Conservation (phyloP, 2,113 vertebrate genomes). For the Erythrolamprus reginae region DNA sequence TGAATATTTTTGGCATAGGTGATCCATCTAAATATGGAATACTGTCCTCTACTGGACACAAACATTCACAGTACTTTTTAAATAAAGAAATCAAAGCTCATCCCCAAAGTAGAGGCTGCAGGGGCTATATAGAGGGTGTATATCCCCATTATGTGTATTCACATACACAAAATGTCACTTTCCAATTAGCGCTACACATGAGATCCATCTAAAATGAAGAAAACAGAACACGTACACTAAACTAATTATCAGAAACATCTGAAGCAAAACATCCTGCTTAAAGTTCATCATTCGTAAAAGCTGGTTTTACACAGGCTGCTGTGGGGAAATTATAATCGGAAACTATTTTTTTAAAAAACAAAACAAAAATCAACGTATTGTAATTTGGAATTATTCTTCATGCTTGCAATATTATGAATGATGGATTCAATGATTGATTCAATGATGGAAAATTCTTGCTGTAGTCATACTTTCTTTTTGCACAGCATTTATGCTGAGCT, state of each 20-base stretch:
- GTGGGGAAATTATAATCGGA: constrained; percentile 42
- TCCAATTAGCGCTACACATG: constrained; percentile 42
- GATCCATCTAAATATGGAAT: constrained; percentile 52
- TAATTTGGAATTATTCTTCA: constrained; percentile 1
- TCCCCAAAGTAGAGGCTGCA: constrained; percentile 49
- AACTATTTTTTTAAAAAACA: too few species aligned
- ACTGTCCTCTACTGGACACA: constrained; percentile 37
- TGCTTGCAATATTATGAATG: neutral
- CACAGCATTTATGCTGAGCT: neutral
- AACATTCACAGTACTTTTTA: constrained; percentile 41
- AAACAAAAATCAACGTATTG: constrained; percentile 42
- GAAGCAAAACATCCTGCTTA: constrained; percentile 45
- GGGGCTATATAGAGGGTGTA: constrained; percentile 53
- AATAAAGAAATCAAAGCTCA: constrained; percentile 38
- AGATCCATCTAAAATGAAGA: constrained; percentile 55
- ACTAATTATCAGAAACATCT: constrained; percentile 71
- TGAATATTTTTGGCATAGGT: neutral
- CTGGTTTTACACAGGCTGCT: constrained; percentile 63
- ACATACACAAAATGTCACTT: constrained; percentile 48
- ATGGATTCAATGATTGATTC: too few species aligned
- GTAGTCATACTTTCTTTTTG: neutral
- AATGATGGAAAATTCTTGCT: neutral
- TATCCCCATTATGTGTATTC: constrained; percentile 19
- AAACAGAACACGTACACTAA: constrained; percentile 67
- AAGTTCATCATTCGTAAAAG: constrained; percentile 60